A percentile compares a stretch with the other conserved stretches of the same genome.
These are phyloP conservation scores for Caenorhabditis briggsae DNA, from an alignment of 1,140 invertebrate species.

Conservation along the genomic window DNA sequence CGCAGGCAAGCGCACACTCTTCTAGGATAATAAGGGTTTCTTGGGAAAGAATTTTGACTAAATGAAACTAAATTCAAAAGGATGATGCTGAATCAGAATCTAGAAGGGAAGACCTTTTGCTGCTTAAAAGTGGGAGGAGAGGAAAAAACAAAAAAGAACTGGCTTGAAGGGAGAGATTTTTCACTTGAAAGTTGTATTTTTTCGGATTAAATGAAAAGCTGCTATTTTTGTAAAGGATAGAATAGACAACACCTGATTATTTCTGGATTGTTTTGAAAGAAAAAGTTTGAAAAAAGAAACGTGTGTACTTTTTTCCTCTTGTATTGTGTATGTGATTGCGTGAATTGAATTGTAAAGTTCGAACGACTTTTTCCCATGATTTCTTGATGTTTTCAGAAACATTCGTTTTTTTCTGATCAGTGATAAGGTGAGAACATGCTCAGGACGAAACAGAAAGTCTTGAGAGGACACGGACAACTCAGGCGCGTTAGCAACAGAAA, in stretches of 20 bases:
- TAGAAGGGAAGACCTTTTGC: background rate
- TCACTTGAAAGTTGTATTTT: background rate
- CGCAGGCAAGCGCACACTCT: constrained; percentile 51
- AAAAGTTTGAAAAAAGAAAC: background rate
- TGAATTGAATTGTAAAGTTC: constrained; percentile 36
- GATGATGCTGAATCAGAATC: background rate
- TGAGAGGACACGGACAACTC: background rate
- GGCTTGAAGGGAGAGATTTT: constrained; percentile 16
- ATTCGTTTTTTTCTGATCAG: background rate
- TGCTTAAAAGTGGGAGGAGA: constrained; percentile 1
- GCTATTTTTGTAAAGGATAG: constrained; percentile 28
- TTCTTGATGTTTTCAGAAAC: background rate
- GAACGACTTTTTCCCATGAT: constrained; percentile 51
- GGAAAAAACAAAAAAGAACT: constrained; percentile 19
- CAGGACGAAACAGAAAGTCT: background rate
- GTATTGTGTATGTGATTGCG: constrained; percentile 34
- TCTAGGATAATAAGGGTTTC: background rate
- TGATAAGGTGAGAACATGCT: constrained; percentile 37
- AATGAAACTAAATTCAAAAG: background rate
- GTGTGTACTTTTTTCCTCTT: background rate
- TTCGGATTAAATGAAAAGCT: constrained; percentile 50
- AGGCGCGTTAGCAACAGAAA: constrained; percentile 1
- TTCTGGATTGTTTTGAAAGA: constrained; percentile 1
- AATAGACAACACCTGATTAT: constrained; percentile 52
- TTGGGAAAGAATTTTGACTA: background rate